These are phyloP conservation scores for Drosophila quasianomalipes DNA, from an alignment of 2,888 invertebrate species.

Conservation along the genomic window DNA sequence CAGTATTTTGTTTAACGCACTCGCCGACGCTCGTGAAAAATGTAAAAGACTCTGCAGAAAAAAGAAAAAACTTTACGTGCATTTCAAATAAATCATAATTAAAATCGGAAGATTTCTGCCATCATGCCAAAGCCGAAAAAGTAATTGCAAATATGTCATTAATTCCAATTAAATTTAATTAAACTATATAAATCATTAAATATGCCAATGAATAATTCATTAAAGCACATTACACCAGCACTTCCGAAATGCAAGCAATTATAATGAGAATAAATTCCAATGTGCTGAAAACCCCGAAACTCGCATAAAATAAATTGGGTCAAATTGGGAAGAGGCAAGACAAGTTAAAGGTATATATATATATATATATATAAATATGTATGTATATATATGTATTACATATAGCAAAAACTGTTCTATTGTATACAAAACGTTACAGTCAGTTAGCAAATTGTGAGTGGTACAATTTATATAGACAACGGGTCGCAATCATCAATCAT, in stretches of 20 bases:
- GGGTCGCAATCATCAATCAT: constrained; percentile 69
- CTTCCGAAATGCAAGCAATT: constrained; percentile 46
- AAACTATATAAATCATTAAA: constrained; percentile 19
- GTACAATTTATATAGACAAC: constrained; percentile 38
- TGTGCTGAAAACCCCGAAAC: constrained; percentile 19
- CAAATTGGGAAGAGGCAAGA: constrained; percentile 33
- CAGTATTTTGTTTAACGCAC: constrained; percentile 47
- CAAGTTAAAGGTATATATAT: constrained; percentile 60
- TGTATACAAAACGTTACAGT: constrained; percentile 32
- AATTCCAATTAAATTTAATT: constrained; percentile 67
- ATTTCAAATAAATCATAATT: constrained; percentile 63
- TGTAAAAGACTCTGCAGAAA: constrained; percentile 8
- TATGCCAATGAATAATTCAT: constrained; percentile 42
- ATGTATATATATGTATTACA: neutral
- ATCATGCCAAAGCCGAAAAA: constrained; percentile 58
- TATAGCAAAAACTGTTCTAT: constrained; percentile 10
- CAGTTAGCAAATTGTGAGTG: constrained; percentile 27
- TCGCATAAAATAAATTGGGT: constrained; percentile 56
- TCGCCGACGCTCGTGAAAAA: constrained; percentile 41
- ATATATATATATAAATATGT: neutral
- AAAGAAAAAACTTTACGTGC: constrained; percentile 3
- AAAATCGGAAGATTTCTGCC: constrained; percentile 29
- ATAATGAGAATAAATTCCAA: constrained; percentile 33
- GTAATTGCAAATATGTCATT: constrained; percentile 64
- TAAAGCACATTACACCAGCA: constrained; percentile 18